phyloP scores from a whole-genome alignment of 2,113 vertebrate species.

The Etheostoma spectabile region DNA sequence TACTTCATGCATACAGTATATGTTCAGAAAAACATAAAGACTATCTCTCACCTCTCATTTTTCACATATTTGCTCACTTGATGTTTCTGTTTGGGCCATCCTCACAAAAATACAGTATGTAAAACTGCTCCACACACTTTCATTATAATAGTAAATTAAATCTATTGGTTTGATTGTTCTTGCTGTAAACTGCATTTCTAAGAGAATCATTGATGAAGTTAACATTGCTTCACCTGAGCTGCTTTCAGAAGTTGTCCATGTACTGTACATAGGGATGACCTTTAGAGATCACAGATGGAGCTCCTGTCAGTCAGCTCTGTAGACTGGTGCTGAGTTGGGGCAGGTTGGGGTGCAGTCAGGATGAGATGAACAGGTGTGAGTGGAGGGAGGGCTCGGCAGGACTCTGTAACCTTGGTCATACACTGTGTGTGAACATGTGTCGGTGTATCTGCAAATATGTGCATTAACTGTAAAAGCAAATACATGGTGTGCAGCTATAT shows the following conservation, averaged over 20 bases:
- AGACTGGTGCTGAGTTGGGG: slow-evolving; percentile 63
- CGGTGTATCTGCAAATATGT: not conserved
- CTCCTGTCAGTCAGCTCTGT: slow-evolving; percentile 59
- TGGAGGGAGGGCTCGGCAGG: slow-evolving; percentile 68
- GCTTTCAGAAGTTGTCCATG: slow-evolving; percentile 44
- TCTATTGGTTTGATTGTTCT: no score
- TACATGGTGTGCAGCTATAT: not conserved
- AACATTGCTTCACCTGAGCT: slow-evolving; percentile 21
- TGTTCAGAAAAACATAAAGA: no score
- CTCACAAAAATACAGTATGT: not conserved
- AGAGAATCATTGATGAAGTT: slow-evolving; percentile 10
- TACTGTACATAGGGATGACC: slow-evolving; percentile 40
- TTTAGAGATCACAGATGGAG: slow-evolving; percentile 66
- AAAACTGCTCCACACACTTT: no score
- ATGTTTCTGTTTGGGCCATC: not conserved
- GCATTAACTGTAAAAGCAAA: slow-evolving; percentile 12
- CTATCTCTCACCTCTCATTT: not conserved
- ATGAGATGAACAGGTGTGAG: slow-evolving; percentile 70
- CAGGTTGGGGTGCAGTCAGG: slow-evolving; percentile 61
- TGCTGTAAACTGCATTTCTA: no score
- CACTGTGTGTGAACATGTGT: slow-evolving; percentile 23
- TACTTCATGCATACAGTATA: no score
- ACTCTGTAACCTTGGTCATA: slow-evolving; percentile 64
- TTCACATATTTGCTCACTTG: not conserved
- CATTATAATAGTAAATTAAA: no score